phyloP scores from a whole-genome alignment of 2,797 vertebrate genomes.

The Nannoperca australis region DNA sequence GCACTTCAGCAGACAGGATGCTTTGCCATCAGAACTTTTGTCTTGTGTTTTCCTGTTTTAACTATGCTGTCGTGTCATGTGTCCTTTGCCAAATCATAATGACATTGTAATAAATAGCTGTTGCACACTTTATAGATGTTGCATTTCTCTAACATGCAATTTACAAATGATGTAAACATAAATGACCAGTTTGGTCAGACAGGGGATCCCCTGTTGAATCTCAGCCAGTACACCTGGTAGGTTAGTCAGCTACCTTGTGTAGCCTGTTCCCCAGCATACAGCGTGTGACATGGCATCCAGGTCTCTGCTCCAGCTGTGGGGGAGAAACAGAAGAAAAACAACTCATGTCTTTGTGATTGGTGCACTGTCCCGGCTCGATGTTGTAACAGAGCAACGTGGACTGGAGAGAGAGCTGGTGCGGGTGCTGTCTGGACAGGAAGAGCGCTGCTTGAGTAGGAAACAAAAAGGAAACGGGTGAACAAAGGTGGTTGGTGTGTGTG shows the following conservation, averaged over 20 bases:
- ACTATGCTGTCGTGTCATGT: background rate
- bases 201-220: slow-evolving; percentile 26
- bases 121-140: slow-evolving; percentile 6
- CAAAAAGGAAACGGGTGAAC: slow-evolving; percentile 66
- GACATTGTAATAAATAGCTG: background rate
- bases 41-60: slow-evolving; percentile 20
- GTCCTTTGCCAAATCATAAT: slow-evolving; percentile 9
- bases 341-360: slow-evolving; percentile 47
- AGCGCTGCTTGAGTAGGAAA: slow-evolving; percentile 62
- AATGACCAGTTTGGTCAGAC: background rate
- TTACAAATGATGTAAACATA: background rate
- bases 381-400: slow-evolving; percentile 34
- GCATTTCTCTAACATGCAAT: background rate
- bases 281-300: slow-evolving; percentile 1
- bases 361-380: slow-evolving; percentile 21
- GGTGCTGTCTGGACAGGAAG: slow-evolving; percentile 78
- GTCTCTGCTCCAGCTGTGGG: slow-evolving; percentile 36
- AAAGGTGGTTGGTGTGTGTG: slow-evolving; percentile 54
- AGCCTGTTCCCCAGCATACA: slow-evolving; percentile 23
- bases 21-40: slow-evolving; percentile 1
- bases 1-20: slow-evolving; percentile 15
- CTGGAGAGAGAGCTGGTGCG: slow-evolving; percentile 55
- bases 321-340: slow-evolving; percentile 52
- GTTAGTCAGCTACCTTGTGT: slow-evolving; percentile 41
- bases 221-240: slow-evolving; percentile 48